A percentile compares a stretch with the other conserved stretches of the same genome.
Evolutionary conservation across 1,140 invertebrate species (phyloP).

Genomic region (Trichonephila clavata): DNA sequence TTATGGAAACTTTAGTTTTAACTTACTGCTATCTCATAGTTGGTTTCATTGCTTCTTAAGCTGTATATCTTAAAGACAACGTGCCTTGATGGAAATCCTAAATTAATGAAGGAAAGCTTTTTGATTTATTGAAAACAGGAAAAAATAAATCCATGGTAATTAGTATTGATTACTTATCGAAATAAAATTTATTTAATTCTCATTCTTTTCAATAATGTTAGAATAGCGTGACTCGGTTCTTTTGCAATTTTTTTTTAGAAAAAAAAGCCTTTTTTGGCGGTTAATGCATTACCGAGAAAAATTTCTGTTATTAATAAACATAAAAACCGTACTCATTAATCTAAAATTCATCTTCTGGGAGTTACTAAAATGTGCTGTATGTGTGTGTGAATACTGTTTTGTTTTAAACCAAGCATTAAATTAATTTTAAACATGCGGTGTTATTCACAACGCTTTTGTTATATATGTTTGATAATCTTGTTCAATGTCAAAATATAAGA

Average conservation of each 20-base stretch:
- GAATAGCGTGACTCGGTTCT: constrained; percentile 36
- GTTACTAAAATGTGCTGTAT: background rate
- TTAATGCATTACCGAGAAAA: background rate
- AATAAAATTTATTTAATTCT: constrained; percentile 42
- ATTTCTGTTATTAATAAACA: background rate
- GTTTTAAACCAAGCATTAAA: background rate
- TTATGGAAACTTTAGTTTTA: background rate
- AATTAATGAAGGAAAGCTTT: background rate
- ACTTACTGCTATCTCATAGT: background rate
- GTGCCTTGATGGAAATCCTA: background rate
- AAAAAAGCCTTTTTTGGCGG: background rate
- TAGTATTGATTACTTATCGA: constrained; percentile 56
- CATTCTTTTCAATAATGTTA: constrained; percentile 46
- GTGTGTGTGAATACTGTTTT: background rate
- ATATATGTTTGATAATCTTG: too few relatives aligned
- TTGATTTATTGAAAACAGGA: background rate
- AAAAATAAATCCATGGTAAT: background rate
- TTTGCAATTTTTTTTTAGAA: background rate
- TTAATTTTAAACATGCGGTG: background rate
- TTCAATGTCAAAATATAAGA: too few relatives aligned
- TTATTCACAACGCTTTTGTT: background rate
- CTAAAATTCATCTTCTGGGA: background rate
- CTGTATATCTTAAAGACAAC: background rate
- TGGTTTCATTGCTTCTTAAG: background rate
- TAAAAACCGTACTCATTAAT: background rate